These are phyloP conservation scores for Monodelphis domestica DNA, from an alignment of 2,797 vertebrate species.

Conservation along the genomic window DNA sequence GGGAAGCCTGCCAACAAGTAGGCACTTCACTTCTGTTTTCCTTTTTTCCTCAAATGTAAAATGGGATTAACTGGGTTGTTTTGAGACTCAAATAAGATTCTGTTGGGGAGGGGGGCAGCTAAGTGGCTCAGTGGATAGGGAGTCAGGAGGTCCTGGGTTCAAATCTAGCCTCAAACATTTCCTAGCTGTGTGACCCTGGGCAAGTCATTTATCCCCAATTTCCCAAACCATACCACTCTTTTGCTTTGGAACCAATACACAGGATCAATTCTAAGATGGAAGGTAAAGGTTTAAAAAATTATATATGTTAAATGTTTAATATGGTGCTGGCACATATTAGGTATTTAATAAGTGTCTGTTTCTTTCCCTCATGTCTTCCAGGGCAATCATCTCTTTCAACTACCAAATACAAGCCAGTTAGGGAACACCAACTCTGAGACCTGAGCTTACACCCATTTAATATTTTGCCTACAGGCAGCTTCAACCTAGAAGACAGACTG, in stretches of 20 bases:
- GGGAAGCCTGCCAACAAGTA: background rate
- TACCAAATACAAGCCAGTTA: background rate
- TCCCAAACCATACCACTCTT: too few species aligned
- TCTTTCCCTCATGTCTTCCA: background rate
- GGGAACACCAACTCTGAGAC: background rate
- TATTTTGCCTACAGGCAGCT: background rate
- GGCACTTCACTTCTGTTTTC: background rate
- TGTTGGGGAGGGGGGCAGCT: too few species aligned
- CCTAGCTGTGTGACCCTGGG: too few species aligned
- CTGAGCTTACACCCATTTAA: background rate
- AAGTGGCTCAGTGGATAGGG: too few species aligned
- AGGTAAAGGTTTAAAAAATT: too few species aligned
- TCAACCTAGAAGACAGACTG: background rate
- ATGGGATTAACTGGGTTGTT: background rate
- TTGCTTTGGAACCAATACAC: too few species aligned
- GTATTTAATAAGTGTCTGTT: background rate
- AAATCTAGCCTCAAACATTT: too few species aligned
- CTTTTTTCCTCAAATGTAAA: background rate
- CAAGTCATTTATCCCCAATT: too few species aligned
- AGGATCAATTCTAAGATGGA: too few species aligned
- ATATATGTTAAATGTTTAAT: background rate
- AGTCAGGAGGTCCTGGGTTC: too few species aligned
- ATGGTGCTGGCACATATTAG: background rate
- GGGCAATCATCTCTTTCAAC: background rate
- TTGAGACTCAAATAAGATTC: background rate